Evolutionary conservation across 2,113 vertebrate species (phyloP), one percentile per base, ranked within the genome.

Genomic region (Rhynchomys soricoides): DNA sequence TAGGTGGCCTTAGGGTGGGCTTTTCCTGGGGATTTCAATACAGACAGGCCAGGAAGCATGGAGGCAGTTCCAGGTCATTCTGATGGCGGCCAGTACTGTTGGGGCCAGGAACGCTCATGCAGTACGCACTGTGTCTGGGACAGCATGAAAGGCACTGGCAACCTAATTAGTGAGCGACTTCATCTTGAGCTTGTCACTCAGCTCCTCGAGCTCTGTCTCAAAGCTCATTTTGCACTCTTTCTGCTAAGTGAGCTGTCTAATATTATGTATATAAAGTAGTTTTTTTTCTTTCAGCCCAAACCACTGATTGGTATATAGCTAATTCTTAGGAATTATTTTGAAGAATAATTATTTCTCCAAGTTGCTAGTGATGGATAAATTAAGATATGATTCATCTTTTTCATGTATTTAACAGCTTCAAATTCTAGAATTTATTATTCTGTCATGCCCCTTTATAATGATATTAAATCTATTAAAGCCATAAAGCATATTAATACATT

Each of bases 301-400:
- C 24, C 26, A 68, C 34, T 74, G 19, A 40, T 29, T 66, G 66
- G 13, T 73, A 74, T 4, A 74, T 0, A 0, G 16, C 24, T 91
- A 43, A 70, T 75, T 91, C 81, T 82, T 94, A 88, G 68, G 26
- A 59, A 16, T 66, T 74, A 81, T 93, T 90, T 93, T 93, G 48
- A 87, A 43, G 48, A 66, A 43, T 22, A 78, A 26, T 92, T 93
- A 57, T 68, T 93, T 93, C 59, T 82, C n/a, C 79, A 70, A 70
- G 75, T 66, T 68, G 40, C 13, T 79, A 79, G 75, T 64, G 34
- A 90, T 26, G 70, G 17, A 13, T n/a, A 6, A 91, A 55, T 91
- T 50, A 75, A 95, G 66, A 16, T 66, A 74, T 90, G 52, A 79
- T 59, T 91, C 48, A 87, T 55, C 3, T 40, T 90, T 64, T 74